These are phyloP conservation scores for Drosophila lowei DNA, from an alignment of 1,140 invertebrate species.

Conservation along the genomic window DNA sequence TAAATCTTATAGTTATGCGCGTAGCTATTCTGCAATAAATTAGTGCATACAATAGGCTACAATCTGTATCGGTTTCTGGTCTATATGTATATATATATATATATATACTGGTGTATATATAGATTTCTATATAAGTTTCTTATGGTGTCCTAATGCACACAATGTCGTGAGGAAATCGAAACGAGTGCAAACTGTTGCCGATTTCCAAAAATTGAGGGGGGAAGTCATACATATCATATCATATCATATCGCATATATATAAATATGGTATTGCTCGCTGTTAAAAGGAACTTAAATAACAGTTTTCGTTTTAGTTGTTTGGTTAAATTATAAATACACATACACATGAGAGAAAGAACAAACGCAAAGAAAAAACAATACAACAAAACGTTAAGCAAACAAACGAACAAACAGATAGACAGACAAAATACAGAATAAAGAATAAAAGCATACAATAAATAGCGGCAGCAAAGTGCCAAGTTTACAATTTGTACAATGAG, in stretches of 20 bases:
- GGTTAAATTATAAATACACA: slow-evolving; percentile 47
- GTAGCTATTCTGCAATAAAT: slow-evolving; percentile 73
- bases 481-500: slow-evolving; percentile 58
- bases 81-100: slow-evolving; percentile 34
- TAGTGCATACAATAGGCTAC: slow-evolving; percentile 65
- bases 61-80: slow-evolving; percentile 46
- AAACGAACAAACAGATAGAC: slow-evolving; percentile 33
- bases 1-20: slow-evolving; percentile 60
- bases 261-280: slow-evolving; percentile 46
- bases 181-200: slow-evolving; percentile 41
- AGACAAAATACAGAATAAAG: slow-evolving; percentile 16
- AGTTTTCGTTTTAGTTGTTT: slow-evolving; percentile 43
- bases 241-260: slow-evolving; percentile 27
- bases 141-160: slow-evolving; percentile 60
- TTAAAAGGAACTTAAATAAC: slow-evolving; percentile 72
- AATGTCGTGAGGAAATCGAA: slow-evolving; percentile 69
- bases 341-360: slow-evolving; percentile 18
- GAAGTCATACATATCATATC: slow-evolving; percentile 60
- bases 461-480: slow-evolving; percentile 41
- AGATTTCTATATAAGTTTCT: slow-evolving; percentile 46
- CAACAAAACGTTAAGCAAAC: slow-evolving; percentile 24
- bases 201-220: slow-evolving; percentile 33
- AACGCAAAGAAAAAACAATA: slow-evolving; percentile 30
- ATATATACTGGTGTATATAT: slow-evolving; percentile 7
- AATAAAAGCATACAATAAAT: slow-evolving; percentile 6